A percentile compares a stretch with the other conserved stretches of the same genome.
These are phyloP conservation scores for Leptonema lineaticorne DNA, from an alignment of 1,140 invertebrate genomes.

Conservation along the genomic window DNA sequence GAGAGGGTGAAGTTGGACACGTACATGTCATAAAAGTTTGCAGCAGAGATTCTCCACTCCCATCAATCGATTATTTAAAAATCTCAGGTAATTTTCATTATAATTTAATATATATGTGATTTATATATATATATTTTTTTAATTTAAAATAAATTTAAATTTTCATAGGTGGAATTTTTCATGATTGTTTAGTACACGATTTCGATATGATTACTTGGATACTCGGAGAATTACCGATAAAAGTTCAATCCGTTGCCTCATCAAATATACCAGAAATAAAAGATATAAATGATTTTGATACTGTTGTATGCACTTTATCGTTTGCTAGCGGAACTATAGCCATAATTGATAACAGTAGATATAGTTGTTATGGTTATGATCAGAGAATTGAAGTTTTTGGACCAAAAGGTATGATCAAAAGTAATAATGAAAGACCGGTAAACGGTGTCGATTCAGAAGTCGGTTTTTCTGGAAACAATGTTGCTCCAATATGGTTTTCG, in stretches of 20 bases:
- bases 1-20: slow-evolving; percentile 62
- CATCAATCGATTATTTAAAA: slow-evolving; percentile 62
- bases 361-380: slow-evolving; percentile 68
- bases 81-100: slow-evolving; percentile 55
- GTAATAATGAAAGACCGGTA: slow-evolving; percentile 60
- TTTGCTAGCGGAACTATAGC: slow-evolving; percentile 66
- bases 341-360: slow-evolving; percentile 65
- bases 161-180: slow-evolving; percentile 72
- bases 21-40: slow-evolving; percentile 64
- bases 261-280: slow-evolving; percentile 62
- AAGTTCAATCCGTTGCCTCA: slow-evolving; percentile 57
- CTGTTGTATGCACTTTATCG: slow-evolving; percentile 61
- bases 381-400: slow-evolving; percentile 70
- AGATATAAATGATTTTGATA: slow-evolving; percentile 65
- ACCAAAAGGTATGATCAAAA: slow-evolving; percentile 60
- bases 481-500: slow-evolving; percentile 62
- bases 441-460: slow-evolving; percentile 51
- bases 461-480: slow-evolving; percentile 49
- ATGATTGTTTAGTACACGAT: slow-evolving; percentile 73
- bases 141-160: no score
- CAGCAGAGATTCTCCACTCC: slow-evolving; percentile 64
- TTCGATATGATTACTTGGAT: slow-evolving; percentile 66
- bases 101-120: not conserved
- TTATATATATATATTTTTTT: slow-evolving; percentile 24
- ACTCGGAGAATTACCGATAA: slow-evolving; percentile 61